Base-by-base conservation (phyloP, 37 sponge, comb jelly and placozoan species). In the Theonella swinhoei region DNA sequence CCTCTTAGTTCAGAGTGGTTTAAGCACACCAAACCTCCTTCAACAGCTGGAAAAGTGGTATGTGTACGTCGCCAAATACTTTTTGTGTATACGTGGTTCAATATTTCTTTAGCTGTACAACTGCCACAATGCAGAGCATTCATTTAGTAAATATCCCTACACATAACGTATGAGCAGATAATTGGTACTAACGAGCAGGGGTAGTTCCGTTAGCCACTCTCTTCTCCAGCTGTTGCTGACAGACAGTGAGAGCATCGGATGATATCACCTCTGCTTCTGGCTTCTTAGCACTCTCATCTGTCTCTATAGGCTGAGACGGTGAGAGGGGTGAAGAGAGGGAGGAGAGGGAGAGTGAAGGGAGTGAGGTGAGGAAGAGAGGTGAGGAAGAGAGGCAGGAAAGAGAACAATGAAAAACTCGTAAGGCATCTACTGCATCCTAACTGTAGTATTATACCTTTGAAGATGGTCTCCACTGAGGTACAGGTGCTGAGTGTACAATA, bases 281-380 rank as follows among this genome's bases (percentile, higher is more conserved):
- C 34, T 84, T 80, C 83, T 88, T 88, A 1, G 76, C 91, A 76
- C 70, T 85, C 68, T 81, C 91, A 81, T 94, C 95, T 25, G 95
- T 94, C 23, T 84, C 80, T 17, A 94, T 91, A 9, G 24, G 54
- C 91, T 90, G 35, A 62, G 22, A 5, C 30, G 17, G 25, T 75
- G 60, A 7, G n/a, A 64, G 67, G 23, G 24, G 7, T 8, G 35
- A 70, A 31, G 62, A 30, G 82, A 4, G 28, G 62, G 54, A 17
- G 54, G 54, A 14, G 54, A 47, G 54, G 54, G 14, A 47, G 54
- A 14, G 54, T 7, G 54, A 14, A 47, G 54, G 54, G 54, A 47
- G 54, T 7, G 54, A 47, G 54, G 54, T 7, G 11, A 30, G 24
- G 40, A 33, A 38, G 41, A 20, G 30, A 39, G 23, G 23, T 38